Percentiles rank a stretch among this genome's conserved stretches.
Evolutionary conservation across 2,888 invertebrate genomes (phyloP).

Genomic region (Fragum fragum): DNA sequence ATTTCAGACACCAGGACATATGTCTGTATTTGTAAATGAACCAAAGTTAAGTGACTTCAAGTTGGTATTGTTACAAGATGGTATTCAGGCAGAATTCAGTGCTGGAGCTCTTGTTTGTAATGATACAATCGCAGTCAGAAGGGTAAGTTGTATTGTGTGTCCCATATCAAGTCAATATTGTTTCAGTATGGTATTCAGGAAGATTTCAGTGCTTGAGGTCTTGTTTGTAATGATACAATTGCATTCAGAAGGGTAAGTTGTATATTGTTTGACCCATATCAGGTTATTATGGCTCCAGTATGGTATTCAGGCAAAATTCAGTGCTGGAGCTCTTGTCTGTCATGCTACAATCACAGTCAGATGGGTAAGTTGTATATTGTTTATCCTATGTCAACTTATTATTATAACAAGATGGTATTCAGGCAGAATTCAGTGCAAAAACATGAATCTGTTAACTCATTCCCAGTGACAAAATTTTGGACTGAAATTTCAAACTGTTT

Average conservation of each 20-base stretch:
- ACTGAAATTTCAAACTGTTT: too few relatives aligned
- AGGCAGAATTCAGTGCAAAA: conserved; percentile 95
- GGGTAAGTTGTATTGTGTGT: conserved; percentile 90
- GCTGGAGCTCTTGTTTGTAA: conserved; percentile 98
- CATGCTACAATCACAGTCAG: conserved; percentile 96
- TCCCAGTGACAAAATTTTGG: too few relatives aligned
- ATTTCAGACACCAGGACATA: conserved; percentile 85
- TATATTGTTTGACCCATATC: too few relatives aligned
- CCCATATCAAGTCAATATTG: conserved; percentile 91
- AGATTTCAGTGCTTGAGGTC: conserved; percentile 96
- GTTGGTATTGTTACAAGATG: conserved; percentile 89
- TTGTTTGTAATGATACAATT: conserved; percentile 97
- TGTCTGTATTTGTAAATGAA: conserved; percentile 96
- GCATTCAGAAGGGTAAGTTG: conserved; percentile 93
- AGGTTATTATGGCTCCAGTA: conserved; percentile 90
- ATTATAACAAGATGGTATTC: conserved; percentile 89
- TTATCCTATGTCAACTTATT: conserved; percentile 94
- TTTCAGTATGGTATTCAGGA: conserved; percentile 91
- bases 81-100: conserved; percentile 94
- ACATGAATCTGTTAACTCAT: too few relatives aligned
- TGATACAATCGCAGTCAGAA: conserved; percentile 95
- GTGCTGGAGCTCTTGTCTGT: conserved; percentile 97
- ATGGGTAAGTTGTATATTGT: conserved; percentile 90
- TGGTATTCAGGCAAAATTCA: conserved; percentile 95
- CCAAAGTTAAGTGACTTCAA: conserved; percentile 97